Evolutionary conservation across 2,113 vertebrate species (phyloP).

Genomic region (Alligator mississippiensis): DNA sequence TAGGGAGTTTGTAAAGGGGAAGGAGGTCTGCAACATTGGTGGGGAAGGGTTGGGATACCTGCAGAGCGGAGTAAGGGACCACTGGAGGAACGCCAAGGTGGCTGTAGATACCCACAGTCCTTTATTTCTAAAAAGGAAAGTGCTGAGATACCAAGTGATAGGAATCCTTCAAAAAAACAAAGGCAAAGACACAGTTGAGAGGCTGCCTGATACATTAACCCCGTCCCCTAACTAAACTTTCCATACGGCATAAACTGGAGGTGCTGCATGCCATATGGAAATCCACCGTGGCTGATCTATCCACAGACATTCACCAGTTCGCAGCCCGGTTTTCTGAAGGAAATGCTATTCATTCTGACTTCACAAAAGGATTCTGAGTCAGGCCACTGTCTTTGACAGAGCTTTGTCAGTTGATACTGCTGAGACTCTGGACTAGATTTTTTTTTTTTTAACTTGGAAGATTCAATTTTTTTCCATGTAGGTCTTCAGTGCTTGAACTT

Average conservation of each 20-base stretch:
- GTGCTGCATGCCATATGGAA: background rate
- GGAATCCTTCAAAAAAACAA: background rate
- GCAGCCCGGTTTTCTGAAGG: background rate
- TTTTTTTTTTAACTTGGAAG: background rate
- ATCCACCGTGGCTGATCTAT: background rate
- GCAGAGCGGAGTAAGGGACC: background rate
- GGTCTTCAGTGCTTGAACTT: background rate
- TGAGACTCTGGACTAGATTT: slow-evolving; percentile 10
- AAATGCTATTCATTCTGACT: background rate
- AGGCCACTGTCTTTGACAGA: background rate
- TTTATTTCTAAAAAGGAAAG: background rate
- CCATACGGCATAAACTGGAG: background rate
- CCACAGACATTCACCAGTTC: slow-evolving; percentile 1
- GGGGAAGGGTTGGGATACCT: background rate
- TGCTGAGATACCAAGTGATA: background rate
- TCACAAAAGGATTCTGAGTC: background rate
- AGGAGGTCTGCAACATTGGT: background rate
- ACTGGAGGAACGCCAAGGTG: background rate
- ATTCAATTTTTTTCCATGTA: background rate
- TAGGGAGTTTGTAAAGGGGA: background rate
- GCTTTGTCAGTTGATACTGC: background rate
- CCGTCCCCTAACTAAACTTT: too few relatives aligned
- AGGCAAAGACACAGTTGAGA: too few relatives aligned
- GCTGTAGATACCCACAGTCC: background rate
- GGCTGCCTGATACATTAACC: background rate